These are phyloP conservation scores for Entosphenus tridentatus DNA, from an alignment of 2,113 vertebrate genomes.

Conservation along the genomic window DNA sequence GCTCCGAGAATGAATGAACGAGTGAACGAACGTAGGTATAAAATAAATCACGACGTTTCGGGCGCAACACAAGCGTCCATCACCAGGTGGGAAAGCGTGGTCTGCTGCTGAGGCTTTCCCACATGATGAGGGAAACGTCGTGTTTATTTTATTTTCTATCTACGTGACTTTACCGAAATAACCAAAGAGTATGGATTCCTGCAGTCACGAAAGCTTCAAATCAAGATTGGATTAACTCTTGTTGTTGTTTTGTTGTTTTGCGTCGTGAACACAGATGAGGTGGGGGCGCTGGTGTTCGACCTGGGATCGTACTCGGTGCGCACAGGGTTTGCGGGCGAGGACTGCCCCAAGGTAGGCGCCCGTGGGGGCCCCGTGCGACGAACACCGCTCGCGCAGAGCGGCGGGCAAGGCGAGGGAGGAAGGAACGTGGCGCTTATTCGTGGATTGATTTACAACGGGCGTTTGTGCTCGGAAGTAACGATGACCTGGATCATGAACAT, in stretches of 20 bases:
- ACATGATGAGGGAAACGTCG: neutral
- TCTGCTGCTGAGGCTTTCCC: constrained; percentile 10
- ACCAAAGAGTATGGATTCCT: no score
- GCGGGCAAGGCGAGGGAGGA: neutral
- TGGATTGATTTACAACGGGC: no score
- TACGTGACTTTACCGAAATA: no score
- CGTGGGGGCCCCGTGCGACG: neutral
- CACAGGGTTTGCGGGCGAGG: constrained; percentile 35
- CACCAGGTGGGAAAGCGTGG: neutral
- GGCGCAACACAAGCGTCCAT: no score
- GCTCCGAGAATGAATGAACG: no score
- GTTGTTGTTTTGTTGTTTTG: neutral
- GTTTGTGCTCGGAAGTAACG: no score
- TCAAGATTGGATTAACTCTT: neutral
- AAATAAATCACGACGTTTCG: no score
- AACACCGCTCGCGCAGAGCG: neutral
- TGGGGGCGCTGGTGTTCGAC: constrained; percentile 35
- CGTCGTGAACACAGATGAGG: constrained; percentile 24
- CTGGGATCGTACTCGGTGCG: constrained; percentile 35
- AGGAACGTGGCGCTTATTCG: neutral
- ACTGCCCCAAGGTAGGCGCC: constrained; percentile 31
- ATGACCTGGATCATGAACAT: no score
- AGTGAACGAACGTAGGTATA: no score
- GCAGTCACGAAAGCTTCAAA: no score
- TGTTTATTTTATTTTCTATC: no score